These are phyloP conservation scores for Polyploca ridens DNA, from an alignment of 2,888 invertebrate species.

Conservation along the genomic window DNA sequence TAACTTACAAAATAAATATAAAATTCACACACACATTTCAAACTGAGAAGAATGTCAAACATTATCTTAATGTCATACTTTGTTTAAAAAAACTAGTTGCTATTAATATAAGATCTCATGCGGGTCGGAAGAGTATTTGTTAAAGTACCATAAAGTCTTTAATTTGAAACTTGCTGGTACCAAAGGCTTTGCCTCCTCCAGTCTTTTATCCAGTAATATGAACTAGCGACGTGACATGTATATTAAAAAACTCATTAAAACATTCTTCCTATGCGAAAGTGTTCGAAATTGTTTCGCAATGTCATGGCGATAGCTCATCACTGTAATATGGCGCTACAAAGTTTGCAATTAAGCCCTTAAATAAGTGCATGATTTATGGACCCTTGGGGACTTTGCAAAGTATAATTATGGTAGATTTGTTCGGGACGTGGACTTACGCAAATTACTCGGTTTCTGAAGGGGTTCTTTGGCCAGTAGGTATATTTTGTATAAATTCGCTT, in stretches of 20 bases:
- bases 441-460: no score
- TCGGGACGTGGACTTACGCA: no score
- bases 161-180: not conserved
- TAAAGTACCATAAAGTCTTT: no score
- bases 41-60: no score
- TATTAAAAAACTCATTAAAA: slow-evolving; percentile 4
- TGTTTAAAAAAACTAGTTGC: no score
- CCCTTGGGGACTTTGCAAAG: not conserved
- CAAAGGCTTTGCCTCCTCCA: not conserved
- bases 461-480: no score
- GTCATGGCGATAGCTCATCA: not conserved
- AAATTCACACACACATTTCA: no score
- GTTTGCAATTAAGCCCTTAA: not conserved
- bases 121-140: no score
- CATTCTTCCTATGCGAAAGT: not conserved
- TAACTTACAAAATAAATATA: no score
- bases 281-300: slow-evolving; percentile 7
- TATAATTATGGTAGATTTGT: not conserved
- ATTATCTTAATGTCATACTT: no score
- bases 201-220: not conserved
- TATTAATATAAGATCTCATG: no score
- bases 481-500: no score
- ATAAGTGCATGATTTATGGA: slow-evolving; percentile 4
- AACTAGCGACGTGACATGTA: not conserved
- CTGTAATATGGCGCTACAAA: not conserved